phyloP scores from a whole-genome alignment of 2,113 vertebrate species.

The Pterophyllum scalare region DNA sequence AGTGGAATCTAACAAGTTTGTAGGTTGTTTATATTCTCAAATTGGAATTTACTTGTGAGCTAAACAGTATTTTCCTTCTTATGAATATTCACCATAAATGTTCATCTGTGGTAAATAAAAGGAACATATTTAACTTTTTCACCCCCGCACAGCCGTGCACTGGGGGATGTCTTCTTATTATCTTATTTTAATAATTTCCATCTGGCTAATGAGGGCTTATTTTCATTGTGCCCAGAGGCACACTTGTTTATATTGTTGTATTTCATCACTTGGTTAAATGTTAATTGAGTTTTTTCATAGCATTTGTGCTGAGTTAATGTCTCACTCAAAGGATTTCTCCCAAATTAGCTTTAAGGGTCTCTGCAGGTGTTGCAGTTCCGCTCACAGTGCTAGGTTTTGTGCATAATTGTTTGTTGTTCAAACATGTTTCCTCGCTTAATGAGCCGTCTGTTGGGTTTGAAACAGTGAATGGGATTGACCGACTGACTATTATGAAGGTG shows the following conservation, averaged over 20 bases:
- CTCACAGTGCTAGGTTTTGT: slow-evolving; percentile 45
- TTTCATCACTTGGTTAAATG: slow-evolving; percentile 81
- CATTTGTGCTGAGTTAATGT: slow-evolving; percentile 75
- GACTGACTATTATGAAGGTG: slow-evolving; percentile 21
- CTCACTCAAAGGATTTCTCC: slow-evolving; percentile 70
- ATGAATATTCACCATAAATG: slow-evolving; percentile 30
- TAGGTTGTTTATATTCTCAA: slow-evolving; percentile 16
- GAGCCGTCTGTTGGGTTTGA: slow-evolving; percentile 61
- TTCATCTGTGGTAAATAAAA: slow-evolving; percentile 52
- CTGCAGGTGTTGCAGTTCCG: slow-evolving; percentile 66
- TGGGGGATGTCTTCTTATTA: slow-evolving; percentile 58
- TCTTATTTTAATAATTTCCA: slow-evolving; percentile 71
- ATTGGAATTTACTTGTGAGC: slow-evolving; percentile 14
- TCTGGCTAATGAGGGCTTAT: slow-evolving; percentile 76
- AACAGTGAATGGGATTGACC: slow-evolving; percentile 44
- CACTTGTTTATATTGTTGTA: slow-evolving; percentile 74
- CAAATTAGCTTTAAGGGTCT: slow-evolving; percentile 66
- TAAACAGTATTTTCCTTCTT: slow-evolving; percentile 6
- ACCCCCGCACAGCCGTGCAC: slow-evolving; percentile 27
- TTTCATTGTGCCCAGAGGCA: slow-evolving; percentile 69
- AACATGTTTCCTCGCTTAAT: slow-evolving; percentile 67
- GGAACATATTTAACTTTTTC: slow-evolving; percentile 52
- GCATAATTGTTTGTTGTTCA: slow-evolving; percentile 68
- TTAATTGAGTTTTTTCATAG: slow-evolving; percentile 77
- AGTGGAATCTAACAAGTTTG: not conserved